Evolutionary conservation across 92 coral and sea anemone species (phyloP).

Genomic region (Heliopora coerulea): DNA sequence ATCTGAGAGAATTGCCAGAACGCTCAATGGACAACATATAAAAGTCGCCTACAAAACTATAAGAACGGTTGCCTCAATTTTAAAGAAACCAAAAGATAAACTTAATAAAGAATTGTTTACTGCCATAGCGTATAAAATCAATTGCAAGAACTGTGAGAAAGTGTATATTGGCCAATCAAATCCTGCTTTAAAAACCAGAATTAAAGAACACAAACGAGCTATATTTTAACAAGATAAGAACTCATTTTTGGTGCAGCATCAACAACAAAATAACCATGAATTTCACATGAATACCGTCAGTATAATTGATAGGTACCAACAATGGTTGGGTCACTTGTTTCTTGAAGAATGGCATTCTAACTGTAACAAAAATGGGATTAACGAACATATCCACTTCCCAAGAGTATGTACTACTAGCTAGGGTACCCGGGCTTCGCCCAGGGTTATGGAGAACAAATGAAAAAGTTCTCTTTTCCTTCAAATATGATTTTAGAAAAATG

Average conservation of each 20-base stretch:
- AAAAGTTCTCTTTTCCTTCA: too few relatives aligned
- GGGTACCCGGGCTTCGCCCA: too few relatives aligned
- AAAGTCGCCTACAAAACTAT: slow-evolving; percentile 18
- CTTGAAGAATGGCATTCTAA: slow-evolving; percentile 23
- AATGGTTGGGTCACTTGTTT: slow-evolving; percentile 15
- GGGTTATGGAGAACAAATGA: too few relatives aligned
- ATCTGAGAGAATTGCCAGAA: background rate
- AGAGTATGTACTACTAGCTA: too few relatives aligned
- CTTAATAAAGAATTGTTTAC: background rate
- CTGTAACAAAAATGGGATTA: slow-evolving; percentile 4
- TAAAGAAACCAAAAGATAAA: slow-evolving; percentile 27
- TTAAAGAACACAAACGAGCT: slow-evolving; percentile 31
- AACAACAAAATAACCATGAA: slow-evolving; percentile 6
- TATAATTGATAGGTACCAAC: slow-evolving; percentile 21
- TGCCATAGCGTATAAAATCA: slow-evolving; percentile 7
- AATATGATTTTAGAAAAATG: too few relatives aligned
- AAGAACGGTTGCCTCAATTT: slow-evolving; percentile 8
- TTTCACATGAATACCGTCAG: background rate
- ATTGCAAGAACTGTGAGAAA: slow-evolving; percentile 26
- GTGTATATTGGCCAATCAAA: slow-evolving; percentile 28
- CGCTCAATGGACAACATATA: background rate
- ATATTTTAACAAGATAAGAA: slow-evolving; percentile 13
- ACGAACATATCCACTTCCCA: slow-evolving; percentile 48
- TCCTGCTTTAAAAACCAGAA: slow-evolving; percentile 17
- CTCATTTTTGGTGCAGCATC: slow-evolving; percentile 11